These are phyloP conservation scores for Pachyramphus minor DNA, from an alignment of 2,113 vertebrate species.

Conservation along the genomic window DNA sequence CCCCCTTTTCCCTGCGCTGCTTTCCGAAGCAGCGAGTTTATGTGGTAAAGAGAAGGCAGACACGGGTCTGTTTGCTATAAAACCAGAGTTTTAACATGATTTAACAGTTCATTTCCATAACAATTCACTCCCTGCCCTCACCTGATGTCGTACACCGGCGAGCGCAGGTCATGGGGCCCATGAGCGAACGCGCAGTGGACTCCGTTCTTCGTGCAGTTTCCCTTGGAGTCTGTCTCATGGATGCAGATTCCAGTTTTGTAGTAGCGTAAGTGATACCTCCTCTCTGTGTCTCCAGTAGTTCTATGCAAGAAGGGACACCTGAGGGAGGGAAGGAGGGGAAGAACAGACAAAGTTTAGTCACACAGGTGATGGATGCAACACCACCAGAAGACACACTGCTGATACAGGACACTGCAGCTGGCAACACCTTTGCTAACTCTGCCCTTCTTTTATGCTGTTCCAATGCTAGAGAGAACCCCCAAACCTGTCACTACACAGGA, in stretches of 20 bases:
- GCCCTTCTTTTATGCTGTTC: neutral
- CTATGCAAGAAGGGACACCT: constrained; percentile 95
- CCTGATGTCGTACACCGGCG: constrained; percentile 95
- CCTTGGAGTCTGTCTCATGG: constrained; percentile 95
- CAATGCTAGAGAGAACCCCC: neutral
- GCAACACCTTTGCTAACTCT: neutral
- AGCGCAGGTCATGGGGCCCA: constrained; percentile 94
- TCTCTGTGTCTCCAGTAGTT: constrained; percentile 95
- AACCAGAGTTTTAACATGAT: neutral
- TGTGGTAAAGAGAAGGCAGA: neutral
- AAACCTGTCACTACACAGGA: neutral
- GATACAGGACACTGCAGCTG: neutral
- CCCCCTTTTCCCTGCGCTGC: neutral
- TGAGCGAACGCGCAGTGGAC: constrained; percentile 97
- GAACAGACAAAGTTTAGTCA: neutral
- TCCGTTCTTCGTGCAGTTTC: constrained; percentile 96
- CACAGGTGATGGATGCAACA: neutral
- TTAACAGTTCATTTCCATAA: neutral
- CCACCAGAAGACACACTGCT: neutral
- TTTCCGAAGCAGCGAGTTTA: neutral
- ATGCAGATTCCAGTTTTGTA: constrained; percentile 98
- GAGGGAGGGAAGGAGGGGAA: neutral
- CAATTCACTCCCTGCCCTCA: constrained; percentile 30
- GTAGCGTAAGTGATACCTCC: constrained; percentile 94
- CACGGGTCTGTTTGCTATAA: neutral